A percentile compares a stretch with the other conserved stretches of the same genome.
Conservation (phyloP, 2,888 invertebrate genomes). For the Platerodrilus igneus region DNA sequence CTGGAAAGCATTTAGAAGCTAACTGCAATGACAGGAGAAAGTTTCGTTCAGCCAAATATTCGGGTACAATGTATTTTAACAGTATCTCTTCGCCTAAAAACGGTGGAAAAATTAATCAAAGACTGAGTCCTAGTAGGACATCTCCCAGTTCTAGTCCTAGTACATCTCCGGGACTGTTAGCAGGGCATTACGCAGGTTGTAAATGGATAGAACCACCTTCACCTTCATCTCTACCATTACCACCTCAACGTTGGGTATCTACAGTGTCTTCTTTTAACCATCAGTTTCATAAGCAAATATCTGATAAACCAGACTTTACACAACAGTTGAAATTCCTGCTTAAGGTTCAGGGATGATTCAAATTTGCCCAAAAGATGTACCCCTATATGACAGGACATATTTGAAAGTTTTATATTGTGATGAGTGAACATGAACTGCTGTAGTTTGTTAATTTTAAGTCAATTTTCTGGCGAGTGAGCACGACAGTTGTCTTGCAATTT, state of each 20-base stretch:
- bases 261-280: conserved; percentile 57
- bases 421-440: conserved; percentile 36
- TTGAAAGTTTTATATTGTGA: conserved; percentile 40
- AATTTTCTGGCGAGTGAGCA: conserved; percentile 48
- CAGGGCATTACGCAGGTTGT: conserved; percentile 61
- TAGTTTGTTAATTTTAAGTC: conserved; percentile 35
- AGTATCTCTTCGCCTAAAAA: conserved; percentile 26
- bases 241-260: conserved; percentile 69
- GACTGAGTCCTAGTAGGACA: conserved; percentile 27
- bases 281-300: conserved; percentile 41
- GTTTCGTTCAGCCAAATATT: conserved; percentile 24
- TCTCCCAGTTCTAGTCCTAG: conserved; percentile 30
- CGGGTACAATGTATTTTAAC: conserved; percentile 27
- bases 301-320: conserved; percentile 37
- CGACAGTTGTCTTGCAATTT: conserved; percentile 45
- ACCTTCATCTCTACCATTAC: conserved; percentile 65
- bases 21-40: conserved; percentile 27
- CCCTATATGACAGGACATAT: conserved; percentile 36
- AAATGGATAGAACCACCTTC: conserved; percentile 68
- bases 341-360: conserved; percentile 47
- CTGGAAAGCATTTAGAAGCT: conserved; percentile 38
- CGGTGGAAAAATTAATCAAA: conserved; percentile 18
- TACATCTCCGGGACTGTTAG: conserved; percentile 43
- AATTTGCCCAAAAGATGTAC: conserved; percentile 28
- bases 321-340: conserved; percentile 46